Conservation (phyloP, 2,113 vertebrate genomes). For the Muntiacus reevesi region DNA sequence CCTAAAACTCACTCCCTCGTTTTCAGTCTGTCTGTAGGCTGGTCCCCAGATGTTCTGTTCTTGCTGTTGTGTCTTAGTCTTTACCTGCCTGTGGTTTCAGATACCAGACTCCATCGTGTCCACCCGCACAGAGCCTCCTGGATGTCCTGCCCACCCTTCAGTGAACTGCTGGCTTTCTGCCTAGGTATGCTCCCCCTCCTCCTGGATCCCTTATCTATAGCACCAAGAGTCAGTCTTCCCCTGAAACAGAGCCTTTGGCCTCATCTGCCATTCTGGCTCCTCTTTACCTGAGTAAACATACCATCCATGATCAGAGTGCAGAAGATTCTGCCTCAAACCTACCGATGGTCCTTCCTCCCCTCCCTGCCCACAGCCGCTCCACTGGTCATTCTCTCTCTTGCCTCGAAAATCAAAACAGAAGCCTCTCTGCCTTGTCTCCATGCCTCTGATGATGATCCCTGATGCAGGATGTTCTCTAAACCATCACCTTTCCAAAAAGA, state of each 20-base stretch:
- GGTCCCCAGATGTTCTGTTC: background rate
- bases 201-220: fast-evolving
- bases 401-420: background rate
- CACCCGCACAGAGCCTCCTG: background rate
- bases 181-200: fast-evolving
- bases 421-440: background rate
- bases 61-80: background rate
- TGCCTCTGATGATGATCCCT: background rate
- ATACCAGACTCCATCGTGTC: no score
- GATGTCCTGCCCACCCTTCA: fast-evolving
- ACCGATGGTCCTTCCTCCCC: fast-evolving
- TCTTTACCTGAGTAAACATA: background rate
- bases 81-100: background rate
- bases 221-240: background rate
- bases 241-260: background rate
- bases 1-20: background rate
- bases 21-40: background rate
- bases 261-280: background rate
- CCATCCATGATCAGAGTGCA: fast-evolving
- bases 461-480: background rate
- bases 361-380: fast-evolving
- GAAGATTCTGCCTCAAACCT: background rate
- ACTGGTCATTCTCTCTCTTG: background rate
- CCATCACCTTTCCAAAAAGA: background rate
- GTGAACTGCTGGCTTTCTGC: fast-evolving